Conservation (phyloP, 2,888 invertebrate genomes). For the Drosophila eohydei region DNA sequence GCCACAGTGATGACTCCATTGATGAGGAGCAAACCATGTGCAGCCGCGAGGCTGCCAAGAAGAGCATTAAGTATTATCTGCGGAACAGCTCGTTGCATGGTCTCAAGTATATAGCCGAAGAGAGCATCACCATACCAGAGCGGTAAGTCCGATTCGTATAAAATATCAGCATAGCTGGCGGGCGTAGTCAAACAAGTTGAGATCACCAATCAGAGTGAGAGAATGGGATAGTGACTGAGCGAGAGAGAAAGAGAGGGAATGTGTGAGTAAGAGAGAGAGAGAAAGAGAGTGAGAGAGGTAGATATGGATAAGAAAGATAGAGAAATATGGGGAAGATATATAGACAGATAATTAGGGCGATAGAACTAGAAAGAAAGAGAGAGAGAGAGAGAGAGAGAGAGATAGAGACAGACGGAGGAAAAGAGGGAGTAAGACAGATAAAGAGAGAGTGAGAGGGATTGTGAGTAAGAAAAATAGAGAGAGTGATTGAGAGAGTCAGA, state of each 20-base stretch:
- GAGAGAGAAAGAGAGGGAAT: too few species aligned
- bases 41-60: slow-evolving; percentile 64
- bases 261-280: not conserved
- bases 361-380: not conserved
- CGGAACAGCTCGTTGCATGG: slow-evolving; percentile 91
- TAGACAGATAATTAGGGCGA: not conserved
- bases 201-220: not conserved
- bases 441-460: not conserved
- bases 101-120: slow-evolving; percentile 89
- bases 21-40: slow-evolving; percentile 61
- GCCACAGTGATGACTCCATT: slow-evolving; percentile 30
- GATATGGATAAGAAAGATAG: not conserved
- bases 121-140: slow-evolving; percentile 80
- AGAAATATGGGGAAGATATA: not conserved
- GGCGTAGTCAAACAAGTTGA: not conserved
- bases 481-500: not conserved
- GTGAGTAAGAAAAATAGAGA: not conserved
- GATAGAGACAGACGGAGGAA: not conserved
- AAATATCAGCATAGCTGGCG: too few species aligned
- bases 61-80: slow-evolving; percentile 87
- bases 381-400: not conserved
- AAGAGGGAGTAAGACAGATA: not conserved
- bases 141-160: slow-evolving; percentile 59
- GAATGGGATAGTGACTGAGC: not conserved
- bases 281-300: fast-evolving